Evolutionary conservation across 2,888 invertebrate genomes (phyloP).

Genomic region (Trissolcus brochymenae): DNA sequence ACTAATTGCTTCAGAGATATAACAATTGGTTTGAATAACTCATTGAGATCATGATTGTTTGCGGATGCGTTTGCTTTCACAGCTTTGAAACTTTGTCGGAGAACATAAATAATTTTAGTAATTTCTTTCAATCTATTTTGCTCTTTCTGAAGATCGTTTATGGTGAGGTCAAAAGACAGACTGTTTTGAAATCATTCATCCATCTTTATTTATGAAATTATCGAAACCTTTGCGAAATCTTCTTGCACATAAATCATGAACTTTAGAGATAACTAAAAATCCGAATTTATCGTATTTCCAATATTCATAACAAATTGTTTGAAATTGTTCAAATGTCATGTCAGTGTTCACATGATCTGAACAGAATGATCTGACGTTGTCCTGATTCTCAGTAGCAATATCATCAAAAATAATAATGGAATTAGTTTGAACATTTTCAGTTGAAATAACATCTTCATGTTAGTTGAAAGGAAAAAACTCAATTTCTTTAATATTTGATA

Average conservation of each 20-base stretch:
- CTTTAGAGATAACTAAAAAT: constrained; percentile 61
- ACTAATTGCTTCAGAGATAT: no score
- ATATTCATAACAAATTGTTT: constrained; percentile 51
- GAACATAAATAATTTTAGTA: no score
- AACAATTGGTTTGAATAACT: no score
- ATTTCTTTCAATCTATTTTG: no score
- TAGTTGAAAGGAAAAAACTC: constrained; percentile 38
- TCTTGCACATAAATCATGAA: constrained; percentile 53
- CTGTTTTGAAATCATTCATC: background rate
- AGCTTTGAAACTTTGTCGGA: no score
- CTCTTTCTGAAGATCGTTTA: no score
- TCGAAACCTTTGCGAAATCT: constrained; percentile 56
- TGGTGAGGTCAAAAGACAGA: no score
- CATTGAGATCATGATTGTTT: no score
- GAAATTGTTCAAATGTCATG: constrained; percentile 55
- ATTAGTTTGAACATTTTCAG: constrained; percentile 30
- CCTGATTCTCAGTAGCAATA: constrained; percentile 65
- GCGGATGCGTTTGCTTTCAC: no score
- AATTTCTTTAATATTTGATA: constrained; percentile 43
- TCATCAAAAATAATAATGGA: constrained; percentile 73
- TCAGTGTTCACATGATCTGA: constrained; percentile 53
- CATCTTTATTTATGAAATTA: constrained; percentile 34
- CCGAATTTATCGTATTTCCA: constrained; percentile 59
- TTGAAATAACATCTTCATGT: constrained; percentile 26
- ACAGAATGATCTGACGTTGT: constrained; percentile 57